Conservation (phyloP, 2,888 invertebrate species). For the Eretmocerus hayati region DNA sequence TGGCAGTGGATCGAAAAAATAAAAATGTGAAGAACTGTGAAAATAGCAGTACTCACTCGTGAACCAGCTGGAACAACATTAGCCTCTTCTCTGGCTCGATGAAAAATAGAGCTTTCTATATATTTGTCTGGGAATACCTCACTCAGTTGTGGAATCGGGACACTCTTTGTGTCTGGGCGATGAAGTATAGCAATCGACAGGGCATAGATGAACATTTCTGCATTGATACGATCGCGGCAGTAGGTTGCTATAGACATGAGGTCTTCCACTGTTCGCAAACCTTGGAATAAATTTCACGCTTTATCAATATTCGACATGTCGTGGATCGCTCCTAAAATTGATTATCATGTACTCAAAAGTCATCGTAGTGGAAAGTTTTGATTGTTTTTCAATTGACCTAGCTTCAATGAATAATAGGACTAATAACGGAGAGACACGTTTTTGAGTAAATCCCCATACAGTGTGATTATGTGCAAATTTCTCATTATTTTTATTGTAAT, state of each 20-base stretch:
- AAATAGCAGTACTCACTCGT: constrained; percentile 50
- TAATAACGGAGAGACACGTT: too few relatives aligned
- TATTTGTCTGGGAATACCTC: constrained; percentile 79
- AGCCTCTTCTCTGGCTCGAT: constrained; percentile 62
- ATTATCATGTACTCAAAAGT: background rate
- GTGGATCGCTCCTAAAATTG: background rate
- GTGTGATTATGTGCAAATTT: too few relatives aligned
- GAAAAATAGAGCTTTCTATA: constrained; percentile 66
- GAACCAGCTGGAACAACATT: constrained; percentile 56
- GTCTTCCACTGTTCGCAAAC: constrained; percentile 64
- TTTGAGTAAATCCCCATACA: too few relatives aligned
- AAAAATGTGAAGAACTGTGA: background rate
- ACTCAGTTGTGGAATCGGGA: constrained; percentile 66
- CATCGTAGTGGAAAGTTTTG: too few relatives aligned
- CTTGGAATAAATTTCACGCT: constrained; percentile 39
- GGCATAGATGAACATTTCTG: constrained; percentile 73
- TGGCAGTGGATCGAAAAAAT: background rate
- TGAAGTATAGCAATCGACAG: constrained; percentile 70
- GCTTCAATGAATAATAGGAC: too few relatives aligned
- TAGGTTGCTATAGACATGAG: constrained; percentile 64
- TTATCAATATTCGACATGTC: background rate
- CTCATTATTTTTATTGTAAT: too few relatives aligned
- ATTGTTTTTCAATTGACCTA: too few relatives aligned
- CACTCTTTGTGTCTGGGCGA: constrained; percentile 62
- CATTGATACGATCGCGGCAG: constrained; percentile 68